Base-by-base conservation (phyloP, 2,113 vertebrate species). In the Ciconia maguari region DNA sequence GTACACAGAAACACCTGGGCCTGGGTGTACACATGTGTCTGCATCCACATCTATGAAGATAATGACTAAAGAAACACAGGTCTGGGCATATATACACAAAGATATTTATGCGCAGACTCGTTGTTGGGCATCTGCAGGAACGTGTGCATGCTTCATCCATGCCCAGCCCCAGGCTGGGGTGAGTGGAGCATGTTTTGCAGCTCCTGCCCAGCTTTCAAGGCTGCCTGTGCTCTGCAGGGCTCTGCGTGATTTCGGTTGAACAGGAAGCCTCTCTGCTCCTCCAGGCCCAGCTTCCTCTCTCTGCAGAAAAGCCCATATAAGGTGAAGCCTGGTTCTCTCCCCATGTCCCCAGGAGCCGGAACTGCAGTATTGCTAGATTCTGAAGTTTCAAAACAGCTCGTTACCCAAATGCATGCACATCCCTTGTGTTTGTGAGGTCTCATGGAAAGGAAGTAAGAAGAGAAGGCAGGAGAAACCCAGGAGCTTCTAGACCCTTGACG, bases 231-330 rank as follows among this genome's bases (percentile, higher is more conserved):
- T 69, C 60, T 13, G 10, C 69, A 71, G 58, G 46, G 57, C 26
- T 62, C 77, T 72, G 64, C 2, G 3, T 72, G 92, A 41, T 94
- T 98, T 96, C 88, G 22, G 93, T 80, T 94, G 87, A 97, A 96
- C 93, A 97, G 98, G 98, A 98, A 98, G 89, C 74, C 11, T 87
- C 83, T 85, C 83, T 86, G 77, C 52, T 96, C 57, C 92, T 89
- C 81, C 3, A 3, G 78, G 71, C 91, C 92, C 90, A 79, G 86
- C 97, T 98, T 98, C 98, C 97, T 97, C 95, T 78, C 83, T 94
- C 81, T 65, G 70, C 93, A 96, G 89, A 97, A 94, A 95, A 95
- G 95, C 70, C 98, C 98, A 94, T 98, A 98, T 98, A 98, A 98
- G 98, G 98, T 79, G 87, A 98, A 94, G 87, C 83, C 42, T 83